These are phyloP conservation scores for Heterodera carotae DNA, from an alignment of 1,140 invertebrate species.

Conservation along the genomic window DNA sequence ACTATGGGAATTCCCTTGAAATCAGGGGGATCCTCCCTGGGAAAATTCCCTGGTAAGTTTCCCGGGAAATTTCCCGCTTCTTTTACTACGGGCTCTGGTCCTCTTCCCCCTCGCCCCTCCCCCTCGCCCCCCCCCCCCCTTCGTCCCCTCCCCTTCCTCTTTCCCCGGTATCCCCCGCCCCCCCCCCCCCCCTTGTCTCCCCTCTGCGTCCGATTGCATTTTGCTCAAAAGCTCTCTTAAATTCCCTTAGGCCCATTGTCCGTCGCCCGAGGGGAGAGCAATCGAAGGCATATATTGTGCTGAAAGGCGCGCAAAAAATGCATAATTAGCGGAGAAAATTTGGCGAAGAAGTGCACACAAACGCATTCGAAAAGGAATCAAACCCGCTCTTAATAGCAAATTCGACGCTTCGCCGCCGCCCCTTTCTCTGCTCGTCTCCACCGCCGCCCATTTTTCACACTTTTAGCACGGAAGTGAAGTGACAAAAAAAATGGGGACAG, in stretches of 20 bases:
- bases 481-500: neutral
- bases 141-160: neutral
- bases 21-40: too few relatives aligned
- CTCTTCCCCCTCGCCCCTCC: too few relatives aligned
- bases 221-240: neutral
- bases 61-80: too few relatives aligned
- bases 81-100: too few relatives aligned
- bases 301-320: conserved; percentile 2
- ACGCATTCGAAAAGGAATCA: neutral
- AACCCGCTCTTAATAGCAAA: neutral
- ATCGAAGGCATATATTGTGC: neutral
- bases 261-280: neutral
- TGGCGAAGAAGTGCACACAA: neutral
- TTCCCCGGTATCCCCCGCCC: neutral
- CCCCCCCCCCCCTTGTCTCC: too few relatives aligned
- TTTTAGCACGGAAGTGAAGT: neutral
- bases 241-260: neutral
- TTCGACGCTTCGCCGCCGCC: too few relatives aligned
- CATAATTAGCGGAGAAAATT: neutral
- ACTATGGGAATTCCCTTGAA: too few relatives aligned
- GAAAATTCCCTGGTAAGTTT: too few relatives aligned
- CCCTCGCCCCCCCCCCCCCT: too few relatives aligned
- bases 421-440: too few relatives aligned
- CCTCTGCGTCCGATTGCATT: neutral
- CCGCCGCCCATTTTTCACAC: neutral